Evolutionary conservation across 92 coral and sea anemone genomes (phyloP).

Genomic region (Palythoa grandis): DNA sequence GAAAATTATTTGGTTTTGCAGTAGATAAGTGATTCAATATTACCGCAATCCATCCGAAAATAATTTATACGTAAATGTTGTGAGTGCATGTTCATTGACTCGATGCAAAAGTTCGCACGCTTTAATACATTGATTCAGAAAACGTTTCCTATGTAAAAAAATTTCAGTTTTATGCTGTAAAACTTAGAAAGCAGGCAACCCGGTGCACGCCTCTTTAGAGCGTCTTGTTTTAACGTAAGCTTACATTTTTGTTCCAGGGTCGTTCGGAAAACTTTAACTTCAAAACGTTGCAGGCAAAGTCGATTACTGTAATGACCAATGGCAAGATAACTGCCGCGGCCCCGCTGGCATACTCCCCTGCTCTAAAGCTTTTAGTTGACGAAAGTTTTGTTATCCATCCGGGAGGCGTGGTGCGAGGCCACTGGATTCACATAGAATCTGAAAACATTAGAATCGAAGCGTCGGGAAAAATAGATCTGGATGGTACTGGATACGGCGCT

Average conservation of each 20-base stretch:
- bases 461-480: slow-evolving; percentile 56
- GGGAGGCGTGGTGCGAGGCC: slow-evolving; percentile 65
- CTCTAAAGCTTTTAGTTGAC: slow-evolving; percentile 57
- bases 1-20: too few relatives aligned
- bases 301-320: slow-evolving; percentile 62
- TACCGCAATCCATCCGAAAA: too few relatives aligned
- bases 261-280: slow-evolving; percentile 49
- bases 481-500: slow-evolving; percentile 49
- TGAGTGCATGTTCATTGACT: too few relatives aligned
- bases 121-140: too few relatives aligned
- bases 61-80: too few relatives aligned
- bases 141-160: too few relatives aligned
- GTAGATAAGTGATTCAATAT: too few relatives aligned
- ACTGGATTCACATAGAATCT: slow-evolving; percentile 53
- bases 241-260: slow-evolving; percentile 49
- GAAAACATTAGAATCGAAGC: slow-evolving; percentile 61
- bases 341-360: slow-evolving; percentile 34
- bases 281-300: slow-evolving; percentile 52
- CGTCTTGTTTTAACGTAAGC: neutral
- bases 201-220: too few relatives aligned
- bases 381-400: slow-evolving; percentile 59
- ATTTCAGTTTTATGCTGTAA: too few relatives aligned
- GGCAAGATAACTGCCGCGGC: slow-evolving; percentile 50
- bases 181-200: too few relatives aligned
- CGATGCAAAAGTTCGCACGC: too few relatives aligned